Evolutionary conservation across 2,888 invertebrate genomes (phyloP).

Genomic region (Antheraea yamamai): DNA sequence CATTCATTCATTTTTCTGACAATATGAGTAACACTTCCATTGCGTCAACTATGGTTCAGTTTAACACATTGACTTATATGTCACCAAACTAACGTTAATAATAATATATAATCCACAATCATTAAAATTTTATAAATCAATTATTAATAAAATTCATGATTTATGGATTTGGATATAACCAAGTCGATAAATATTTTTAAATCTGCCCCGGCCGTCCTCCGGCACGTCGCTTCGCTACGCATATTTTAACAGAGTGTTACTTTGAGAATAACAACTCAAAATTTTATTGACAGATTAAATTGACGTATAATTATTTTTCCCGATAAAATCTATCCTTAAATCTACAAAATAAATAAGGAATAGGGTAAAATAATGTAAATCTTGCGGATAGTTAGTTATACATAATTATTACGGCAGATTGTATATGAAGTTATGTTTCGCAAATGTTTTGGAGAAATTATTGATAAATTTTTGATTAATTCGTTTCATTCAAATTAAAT

Average conservation of each 20-base stretch:
- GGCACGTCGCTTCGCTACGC: neutral
- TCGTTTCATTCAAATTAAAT: neutral
- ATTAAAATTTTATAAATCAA: neutral
- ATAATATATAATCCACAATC: neutral
- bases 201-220: neutral
- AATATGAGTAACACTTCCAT: too few relatives aligned
- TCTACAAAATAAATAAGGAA: neutral
- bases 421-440: neutral
- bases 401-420: neutral
- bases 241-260: neutral
- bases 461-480: neutral
- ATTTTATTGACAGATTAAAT: conserved; percentile 3
- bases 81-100: neutral
- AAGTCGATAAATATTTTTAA: neutral
- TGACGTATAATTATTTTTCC: neutral
- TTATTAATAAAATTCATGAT: neutral
- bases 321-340: neutral
- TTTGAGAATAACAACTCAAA: neutral
- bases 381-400: neutral
- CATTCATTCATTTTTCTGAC: neutral
- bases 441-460: neutral
- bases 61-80: neutral
- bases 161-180: neutral
- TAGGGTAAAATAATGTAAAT: neutral
- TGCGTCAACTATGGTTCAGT: neutral